A percentile compares a stretch with the other conserved stretches of the same genome.
Conservation (phyloP, 35 echinoderm and acorn worm genomes). For the Heliocidaris tuberculata region DNA sequence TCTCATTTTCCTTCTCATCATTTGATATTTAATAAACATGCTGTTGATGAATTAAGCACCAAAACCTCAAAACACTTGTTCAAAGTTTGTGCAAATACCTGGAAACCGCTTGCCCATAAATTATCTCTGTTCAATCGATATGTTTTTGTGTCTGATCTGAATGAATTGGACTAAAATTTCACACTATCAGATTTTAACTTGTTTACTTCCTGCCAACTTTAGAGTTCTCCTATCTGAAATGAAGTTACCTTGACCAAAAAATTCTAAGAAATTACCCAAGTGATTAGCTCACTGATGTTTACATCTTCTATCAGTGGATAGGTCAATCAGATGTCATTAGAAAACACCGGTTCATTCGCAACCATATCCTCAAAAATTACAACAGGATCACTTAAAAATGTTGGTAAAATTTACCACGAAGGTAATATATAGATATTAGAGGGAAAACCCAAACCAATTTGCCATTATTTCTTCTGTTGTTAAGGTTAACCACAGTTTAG, state of each 20-base stretch:
- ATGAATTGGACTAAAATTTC: not conserved
- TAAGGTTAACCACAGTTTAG: not conserved
- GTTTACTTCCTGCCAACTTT: not conserved
- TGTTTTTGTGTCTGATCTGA: not conserved
- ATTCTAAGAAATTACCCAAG: not conserved
- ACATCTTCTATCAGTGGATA: not conserved
- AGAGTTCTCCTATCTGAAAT: not conserved
- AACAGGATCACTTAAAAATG: not conserved
- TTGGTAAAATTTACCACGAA: not conserved
- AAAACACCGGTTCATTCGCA: not conserved
- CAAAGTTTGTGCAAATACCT: constrained; percentile 8
- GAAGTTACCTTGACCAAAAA: not conserved
- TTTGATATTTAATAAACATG: constrained; percentile 14
- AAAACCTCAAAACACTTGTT: constrained; percentile 34
- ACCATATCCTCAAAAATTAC: not conserved
- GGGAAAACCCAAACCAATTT: not conserved
- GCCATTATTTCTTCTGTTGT: not conserved
- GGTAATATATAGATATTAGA: not conserved
- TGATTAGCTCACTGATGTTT: not conserved
- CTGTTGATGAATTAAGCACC: not conserved
- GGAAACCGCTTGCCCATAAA: not conserved
- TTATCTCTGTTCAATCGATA: not conserved
- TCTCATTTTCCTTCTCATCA: not conserved
- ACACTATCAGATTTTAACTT: not conserved
- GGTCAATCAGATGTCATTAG: not conserved